A percentile compares a stretch with the other conserved stretches of the same genome.
These are phyloP conservation scores for Drosophila saltans DNA, from an alignment of 1,140 invertebrate species.

Conservation along the genomic window DNA sequence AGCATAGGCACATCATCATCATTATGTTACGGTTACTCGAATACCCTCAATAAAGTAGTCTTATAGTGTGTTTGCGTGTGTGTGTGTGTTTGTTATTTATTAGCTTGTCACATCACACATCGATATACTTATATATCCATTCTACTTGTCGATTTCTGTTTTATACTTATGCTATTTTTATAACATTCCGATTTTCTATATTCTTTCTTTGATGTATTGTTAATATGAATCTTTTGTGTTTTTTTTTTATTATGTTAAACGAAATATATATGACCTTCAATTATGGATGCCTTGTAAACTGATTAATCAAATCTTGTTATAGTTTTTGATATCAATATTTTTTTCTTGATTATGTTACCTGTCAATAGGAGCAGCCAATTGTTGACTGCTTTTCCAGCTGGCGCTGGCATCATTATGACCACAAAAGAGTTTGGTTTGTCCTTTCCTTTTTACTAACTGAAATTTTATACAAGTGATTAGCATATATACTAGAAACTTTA, in stretches of 20 bases:
- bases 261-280: background rate
- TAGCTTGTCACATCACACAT: constrained; percentile 7
- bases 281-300: constrained; percentile 1
- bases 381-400: constrained; percentile 39
- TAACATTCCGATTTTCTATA: constrained; percentile 3
- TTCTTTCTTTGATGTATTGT: constrained; percentile 3
- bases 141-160: constrained; percentile 6
- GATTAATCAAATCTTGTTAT: constrained; percentile 2
- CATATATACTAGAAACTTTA: background rate
- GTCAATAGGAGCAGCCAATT: constrained; percentile 62
- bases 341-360: constrained; percentile 56
- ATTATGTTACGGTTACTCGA: constrained; percentile 6
- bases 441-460: constrained; percentile 5
- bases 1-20: constrained; percentile 3
- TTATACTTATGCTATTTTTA: background rate
- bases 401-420: constrained; percentile 28
- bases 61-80: background rate
- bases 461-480: background rate
- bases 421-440: constrained; percentile 8
- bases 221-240: background rate
- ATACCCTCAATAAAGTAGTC: background rate
- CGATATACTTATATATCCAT: background rate
- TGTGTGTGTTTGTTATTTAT: background rate
- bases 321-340: background rate
- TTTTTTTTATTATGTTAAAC: background rate